Conservation (phyloP, 1,140 invertebrate genomes). For the Forficula auricularia region DNA sequence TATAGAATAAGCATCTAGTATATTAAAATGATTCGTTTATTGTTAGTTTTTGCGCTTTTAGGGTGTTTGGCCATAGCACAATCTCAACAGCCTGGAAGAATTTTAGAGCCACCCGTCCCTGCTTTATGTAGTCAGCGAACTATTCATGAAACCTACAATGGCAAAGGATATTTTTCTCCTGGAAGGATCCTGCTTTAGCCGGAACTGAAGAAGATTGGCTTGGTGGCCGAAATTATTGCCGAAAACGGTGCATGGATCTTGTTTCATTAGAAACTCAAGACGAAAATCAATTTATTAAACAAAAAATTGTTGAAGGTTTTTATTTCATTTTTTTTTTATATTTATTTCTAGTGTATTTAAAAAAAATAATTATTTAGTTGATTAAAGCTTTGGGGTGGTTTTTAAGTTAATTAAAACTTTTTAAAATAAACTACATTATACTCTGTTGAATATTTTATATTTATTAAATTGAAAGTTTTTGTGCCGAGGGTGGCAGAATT, state of each 20-base stretch:
- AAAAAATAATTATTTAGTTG: no score
- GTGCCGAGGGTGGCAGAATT: no score
- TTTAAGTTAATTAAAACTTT: no score
- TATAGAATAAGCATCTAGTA: no score
- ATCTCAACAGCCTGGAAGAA: constrained; percentile 33
- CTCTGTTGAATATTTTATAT: no score
- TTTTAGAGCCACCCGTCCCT: constrained; percentile 53
- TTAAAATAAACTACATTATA: no score
- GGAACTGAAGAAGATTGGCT: constrained; percentile 65
- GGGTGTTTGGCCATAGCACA: no score
- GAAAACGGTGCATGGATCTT: constrained; percentile 70
- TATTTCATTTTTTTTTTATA: constrained; percentile 9
- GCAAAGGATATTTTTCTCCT: constrained; percentile 71
- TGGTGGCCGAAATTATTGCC: constrained; percentile 60
- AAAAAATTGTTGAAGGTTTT: constrained; percentile 50
- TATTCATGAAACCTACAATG: constrained; percentile 31
- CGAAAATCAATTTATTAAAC: constrained; percentile 69
- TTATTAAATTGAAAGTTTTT: no score
- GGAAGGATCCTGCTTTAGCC: constrained; percentile 50
- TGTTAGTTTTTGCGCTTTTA: no score
- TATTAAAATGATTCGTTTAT: no score
- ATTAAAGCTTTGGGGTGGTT: no score
- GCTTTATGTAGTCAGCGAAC: constrained; percentile 45
- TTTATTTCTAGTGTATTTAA: no score
- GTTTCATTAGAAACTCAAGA: constrained; percentile 60